Percentiles rank a stretch among this genome's conserved stretches.
phyloP scores from a whole-genome alignment of 2,797 vertebrate genomes.

The Australoheros facetus region DNA sequence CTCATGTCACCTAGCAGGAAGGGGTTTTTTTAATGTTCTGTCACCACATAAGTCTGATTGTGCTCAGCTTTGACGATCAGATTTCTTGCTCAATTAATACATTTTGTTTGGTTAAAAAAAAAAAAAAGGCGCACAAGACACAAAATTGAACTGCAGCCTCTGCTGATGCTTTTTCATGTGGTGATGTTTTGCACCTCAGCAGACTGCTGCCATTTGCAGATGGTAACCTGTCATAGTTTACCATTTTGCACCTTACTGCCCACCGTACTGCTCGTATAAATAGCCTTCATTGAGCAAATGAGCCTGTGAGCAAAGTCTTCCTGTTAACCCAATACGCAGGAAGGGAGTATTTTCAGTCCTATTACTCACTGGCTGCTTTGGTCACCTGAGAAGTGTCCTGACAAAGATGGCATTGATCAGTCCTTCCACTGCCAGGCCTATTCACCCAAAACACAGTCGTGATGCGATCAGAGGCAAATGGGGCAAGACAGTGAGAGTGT shows the following conservation, averaged over 20 bases:
- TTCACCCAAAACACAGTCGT: constrained; percentile 30
- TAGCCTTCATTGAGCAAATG: constrained; percentile 16
- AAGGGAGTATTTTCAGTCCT: constrained; percentile 55
- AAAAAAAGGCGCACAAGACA: no score
- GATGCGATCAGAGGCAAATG: constrained; percentile 28
- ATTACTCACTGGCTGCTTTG: constrained; percentile 56
- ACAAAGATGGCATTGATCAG: constrained; percentile 77
- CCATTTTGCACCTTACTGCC: constrained; percentile 4
- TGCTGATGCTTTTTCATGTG: no score
- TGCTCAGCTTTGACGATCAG: neutral
- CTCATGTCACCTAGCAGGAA: neutral
- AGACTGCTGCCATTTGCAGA: neutral
- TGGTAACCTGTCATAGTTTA: neutral
- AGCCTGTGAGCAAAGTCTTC: constrained; percentile 50
- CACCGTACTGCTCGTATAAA: constrained; percentile 33
- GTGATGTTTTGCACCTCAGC: neutral
- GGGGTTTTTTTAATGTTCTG: constrained; percentile 12
- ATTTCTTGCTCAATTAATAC: neutral
- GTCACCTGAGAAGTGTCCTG: constrained; percentile 67
- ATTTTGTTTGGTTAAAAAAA: no score
- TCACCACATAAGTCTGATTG: neutral
- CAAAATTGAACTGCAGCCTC: neutral
- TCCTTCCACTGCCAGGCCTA: constrained; percentile 27
- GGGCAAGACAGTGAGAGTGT: constrained; percentile 20
- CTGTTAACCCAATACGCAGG: constrained; percentile 46